Base-by-base conservation (phyloP, 2,113 vertebrate genomes). In the Romanogobio albipinnatus region DNA sequence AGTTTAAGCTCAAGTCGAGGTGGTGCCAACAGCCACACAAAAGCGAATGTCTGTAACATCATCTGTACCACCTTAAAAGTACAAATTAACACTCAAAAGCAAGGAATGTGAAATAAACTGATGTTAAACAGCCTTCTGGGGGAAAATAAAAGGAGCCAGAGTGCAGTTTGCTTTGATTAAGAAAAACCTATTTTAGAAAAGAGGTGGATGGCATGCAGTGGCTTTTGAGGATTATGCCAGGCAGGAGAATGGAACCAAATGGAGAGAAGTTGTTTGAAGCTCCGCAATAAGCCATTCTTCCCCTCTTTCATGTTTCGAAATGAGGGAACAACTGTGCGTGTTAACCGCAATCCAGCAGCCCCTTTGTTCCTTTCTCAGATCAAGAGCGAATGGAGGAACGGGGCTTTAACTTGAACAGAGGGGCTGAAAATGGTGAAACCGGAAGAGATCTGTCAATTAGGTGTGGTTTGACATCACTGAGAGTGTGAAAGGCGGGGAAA, bases 281-380 rank as follows among this genome's bases (percentile, higher is more conserved):
- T 73, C 58, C 68, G 81, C 78, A 88, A 84, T 87, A 75, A 70
- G 70, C 73, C 79, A 88, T 84, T 78, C 83, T 90, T 88, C 70
- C 83, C 43, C 11, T 81, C 86, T 89, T 90, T 91, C 76, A 85
- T 89, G 87, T 91, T 85, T 85, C 81, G 43, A 88, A 91, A 91
- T 88, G 85, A 90, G 83, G 77, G 71, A 83, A 85, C 85, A 83
- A 85, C 81, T 73, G 56, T 76, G 86, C 86, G 89, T 82, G 86
- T 88, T 61, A 88, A 87, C 58, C 84, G 70, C 81, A 64, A 78
- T 68, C 77, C 33, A 82, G 71, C 45, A 81, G 68, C 7, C 43
- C 87, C 89, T 89, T 91, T 89, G 87, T 91, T 89, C 78, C 75
- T 73, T 81, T 76, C 83, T 76, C 45, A 62, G 49, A 56, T 47